Evolutionary conservation across 2,888 invertebrate species (phyloP), one percentile per base, ranked within the genome.

Genomic region (Nowickia ferox): DNA sequence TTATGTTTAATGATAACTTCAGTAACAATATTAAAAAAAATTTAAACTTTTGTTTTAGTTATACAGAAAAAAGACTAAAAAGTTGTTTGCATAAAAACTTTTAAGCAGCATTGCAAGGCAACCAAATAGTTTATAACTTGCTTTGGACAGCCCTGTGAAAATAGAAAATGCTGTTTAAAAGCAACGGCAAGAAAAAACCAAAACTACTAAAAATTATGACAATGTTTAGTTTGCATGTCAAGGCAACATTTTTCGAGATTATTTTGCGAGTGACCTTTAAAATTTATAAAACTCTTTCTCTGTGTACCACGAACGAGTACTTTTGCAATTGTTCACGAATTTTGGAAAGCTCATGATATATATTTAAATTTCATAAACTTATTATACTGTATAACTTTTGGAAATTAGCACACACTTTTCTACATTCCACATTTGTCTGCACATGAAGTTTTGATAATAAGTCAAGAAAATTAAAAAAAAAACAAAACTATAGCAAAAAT

Each of bases 151-250:
- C 71, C 51, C 77, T 57, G 83, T 8, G 63, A 8, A 59, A 9
- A 69, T 17, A 2, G 19, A 65, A 66, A 30, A 53, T 11, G 22
- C 15, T 17, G 17, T 30, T n/a, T 30, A 6, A 30, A 5, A 6
- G 30, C 30, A 30, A 6, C 5, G 30, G 30, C 30, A 30, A 46
- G 15, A 51, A 65, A 65, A 46, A 19, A 8, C 1, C 1, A 71
- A 61, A 46, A 19, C 15, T 57, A 59, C n/a, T 22, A 11, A 30
- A 79, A 77, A 80, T 83, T 76, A 83, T 63, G 79, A 76, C 79
- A 86, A 86, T 86, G 66, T 22, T 53, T 72, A 75, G 53, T 80
- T 86, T 80, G 79, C 86, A 80, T 86, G 83, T 83, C 79, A 86
- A 83, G 86, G 83, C 53, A 77, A 80, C 57, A 77, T 82, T 63